Evolutionary conservation across 2,888 invertebrate genomes (phyloP).

Genomic region (Lepidocyrtinus sp.): DNA sequence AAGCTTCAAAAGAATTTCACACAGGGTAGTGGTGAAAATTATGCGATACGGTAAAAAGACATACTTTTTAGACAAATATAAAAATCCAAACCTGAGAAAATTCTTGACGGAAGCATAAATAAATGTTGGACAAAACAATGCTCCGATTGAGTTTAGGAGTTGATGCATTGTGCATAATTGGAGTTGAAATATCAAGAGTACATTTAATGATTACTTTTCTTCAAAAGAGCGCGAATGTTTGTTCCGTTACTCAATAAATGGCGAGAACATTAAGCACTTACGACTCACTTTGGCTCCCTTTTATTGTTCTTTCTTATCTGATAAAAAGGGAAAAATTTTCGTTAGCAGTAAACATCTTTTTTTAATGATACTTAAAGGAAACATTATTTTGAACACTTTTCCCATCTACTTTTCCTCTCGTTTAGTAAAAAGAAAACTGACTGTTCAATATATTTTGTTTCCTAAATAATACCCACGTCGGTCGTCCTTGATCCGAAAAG

Average conservation of each 20-base stretch:
- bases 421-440: no score
- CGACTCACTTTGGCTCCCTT: not conserved
- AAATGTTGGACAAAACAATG: not conserved
- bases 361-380: constrained; percentile 19
- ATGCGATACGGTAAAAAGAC: not conserved
- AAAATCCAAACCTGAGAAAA: no score
- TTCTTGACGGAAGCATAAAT: no score
- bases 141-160: not conserved
- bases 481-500: no score
- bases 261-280: constrained; percentile 18
- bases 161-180: not conserved
- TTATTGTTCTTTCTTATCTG: constrained; percentile 28
- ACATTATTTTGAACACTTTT: constrained; percentile 28
- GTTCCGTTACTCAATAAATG: not conserved
- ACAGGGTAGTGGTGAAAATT: constrained; percentile 25
- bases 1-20: constrained; percentile 57
- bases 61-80: no score
- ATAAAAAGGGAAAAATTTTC: not conserved
- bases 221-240: not conserved
- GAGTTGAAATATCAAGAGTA: not conserved
- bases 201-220: not conserved
- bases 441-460: no score
- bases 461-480: no score
- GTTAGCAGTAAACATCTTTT: constrained; percentile 22
- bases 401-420: constrained; percentile 11